phyloP scores from a whole-genome alignment of 2,888 invertebrate genomes.

The Eupeodes luniger region DNA sequence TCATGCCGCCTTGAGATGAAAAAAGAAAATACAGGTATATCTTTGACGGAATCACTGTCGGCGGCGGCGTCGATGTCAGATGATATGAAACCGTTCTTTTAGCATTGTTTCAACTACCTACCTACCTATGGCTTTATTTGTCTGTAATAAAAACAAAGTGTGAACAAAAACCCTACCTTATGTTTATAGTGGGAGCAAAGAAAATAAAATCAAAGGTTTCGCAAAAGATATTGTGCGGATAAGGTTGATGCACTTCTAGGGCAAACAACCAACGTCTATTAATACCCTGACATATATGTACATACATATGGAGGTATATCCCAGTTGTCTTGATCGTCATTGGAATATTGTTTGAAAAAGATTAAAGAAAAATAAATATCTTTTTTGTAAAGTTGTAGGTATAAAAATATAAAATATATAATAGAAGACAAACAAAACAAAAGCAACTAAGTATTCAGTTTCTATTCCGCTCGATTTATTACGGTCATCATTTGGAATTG shows the following conservation, averaged over 20 bases:
- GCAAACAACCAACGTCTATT: neutral
- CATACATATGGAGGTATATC: neutral
- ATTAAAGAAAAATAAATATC: neutral
- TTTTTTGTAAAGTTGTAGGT: too few species aligned
- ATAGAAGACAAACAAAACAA: constrained; percentile 2
- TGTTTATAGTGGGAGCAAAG: constrained; percentile 14
- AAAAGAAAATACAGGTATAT: neutral
- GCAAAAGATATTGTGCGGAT: constrained; percentile 35
- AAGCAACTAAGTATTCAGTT: neutral
- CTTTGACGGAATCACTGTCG: neutral
- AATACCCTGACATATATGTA: too few species aligned
- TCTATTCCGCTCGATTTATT: neutral
- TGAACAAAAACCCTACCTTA: constrained; percentile 11
- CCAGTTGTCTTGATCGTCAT: neutral
- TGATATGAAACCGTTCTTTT: neutral
- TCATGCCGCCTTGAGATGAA: constrained; percentile 44
- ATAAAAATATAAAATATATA: neutral
- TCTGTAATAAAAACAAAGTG: constrained; percentile 32
- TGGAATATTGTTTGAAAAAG: constrained; percentile 7
- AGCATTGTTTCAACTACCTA: constrained; percentile 20
- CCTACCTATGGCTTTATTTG: neutral
- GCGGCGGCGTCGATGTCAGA: neutral
- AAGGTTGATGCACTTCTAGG: constrained; percentile 67
- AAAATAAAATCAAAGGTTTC: constrained; percentile 31
- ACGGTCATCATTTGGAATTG: constrained; percentile 9